These are phyloP conservation scores for Baryphthengus martii DNA, from an alignment of 2,113 vertebrate genomes.

Conservation along the genomic window DNA sequence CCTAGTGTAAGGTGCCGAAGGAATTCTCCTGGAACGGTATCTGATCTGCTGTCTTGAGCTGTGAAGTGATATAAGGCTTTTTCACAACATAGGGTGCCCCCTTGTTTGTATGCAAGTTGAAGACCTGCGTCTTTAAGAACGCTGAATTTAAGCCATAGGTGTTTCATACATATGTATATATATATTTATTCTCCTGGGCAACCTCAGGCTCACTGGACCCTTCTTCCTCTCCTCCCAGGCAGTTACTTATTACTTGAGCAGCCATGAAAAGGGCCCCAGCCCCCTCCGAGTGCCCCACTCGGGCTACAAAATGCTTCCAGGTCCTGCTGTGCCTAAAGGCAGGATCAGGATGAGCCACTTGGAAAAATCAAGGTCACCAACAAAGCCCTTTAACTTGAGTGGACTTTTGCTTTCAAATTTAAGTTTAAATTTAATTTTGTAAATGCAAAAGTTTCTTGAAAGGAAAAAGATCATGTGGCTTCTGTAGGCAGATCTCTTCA, in stretches of 20 bases:
- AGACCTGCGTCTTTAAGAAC: background rate
- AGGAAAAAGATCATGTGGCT: background rate
- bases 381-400: background rate
- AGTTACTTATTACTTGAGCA: background rate
- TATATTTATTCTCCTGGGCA: background rate
- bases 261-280: background rate
- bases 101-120: background rate
- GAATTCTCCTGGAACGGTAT: background rate
- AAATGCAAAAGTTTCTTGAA: background rate
- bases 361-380: background rate
- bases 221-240: background rate
- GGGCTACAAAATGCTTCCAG: background rate
- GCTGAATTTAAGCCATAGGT: background rate
- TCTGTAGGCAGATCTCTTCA: background rate
- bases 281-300: too few relatives aligned
- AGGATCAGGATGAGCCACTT: background rate
- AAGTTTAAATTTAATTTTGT: background rate
- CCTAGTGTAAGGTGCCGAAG: background rate
- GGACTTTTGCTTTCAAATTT: background rate
- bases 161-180: background rate
- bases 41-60: background rate
- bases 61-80: background rate
- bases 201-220: background rate
- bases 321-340: background rate
- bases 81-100: accelerated